phyloP scores from a whole-genome alignment of 2,797 vertebrate species.

The Onychomys torridus region DNA sequence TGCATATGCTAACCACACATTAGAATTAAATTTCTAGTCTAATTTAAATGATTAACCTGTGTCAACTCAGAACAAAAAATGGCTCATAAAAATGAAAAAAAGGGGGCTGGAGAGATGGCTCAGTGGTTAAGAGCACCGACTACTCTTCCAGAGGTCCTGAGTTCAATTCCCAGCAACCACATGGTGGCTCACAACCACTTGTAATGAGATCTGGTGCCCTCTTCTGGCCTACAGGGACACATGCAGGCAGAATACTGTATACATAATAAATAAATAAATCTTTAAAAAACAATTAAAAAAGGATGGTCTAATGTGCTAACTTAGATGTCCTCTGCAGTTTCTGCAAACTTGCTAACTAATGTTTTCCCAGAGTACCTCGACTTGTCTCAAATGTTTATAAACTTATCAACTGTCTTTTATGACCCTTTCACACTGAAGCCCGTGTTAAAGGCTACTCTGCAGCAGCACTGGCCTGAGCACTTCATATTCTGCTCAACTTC shows the following conservation, averaged over 20 bases:
- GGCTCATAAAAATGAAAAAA: neutral
- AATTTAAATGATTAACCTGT: neutral
- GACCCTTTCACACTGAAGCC: neutral
- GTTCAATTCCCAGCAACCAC: no score
- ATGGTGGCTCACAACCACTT: no score
- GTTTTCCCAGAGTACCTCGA: neutral
- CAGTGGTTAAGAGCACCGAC: no score
- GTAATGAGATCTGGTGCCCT: no score
- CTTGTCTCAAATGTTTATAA: neutral
- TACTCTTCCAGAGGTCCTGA: no score
- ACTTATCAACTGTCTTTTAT: neutral
- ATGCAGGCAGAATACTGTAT: no score
- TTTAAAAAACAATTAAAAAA: no score
- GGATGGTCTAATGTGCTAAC: neutral
- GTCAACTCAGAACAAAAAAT: neutral
- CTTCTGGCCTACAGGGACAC: no score
- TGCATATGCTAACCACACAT: no score
- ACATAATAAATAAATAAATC: no score
- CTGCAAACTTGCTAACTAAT: neutral
- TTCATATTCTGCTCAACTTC: neutral
- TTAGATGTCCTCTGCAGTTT: neutral
- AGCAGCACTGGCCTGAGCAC: neutral
- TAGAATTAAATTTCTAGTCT: neutral
- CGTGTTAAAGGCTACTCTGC: neutral
- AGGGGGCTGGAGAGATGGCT: no score